phyloP scores from a whole-genome alignment of 2,888 invertebrate species.

The Pterostichus niger region DNA sequence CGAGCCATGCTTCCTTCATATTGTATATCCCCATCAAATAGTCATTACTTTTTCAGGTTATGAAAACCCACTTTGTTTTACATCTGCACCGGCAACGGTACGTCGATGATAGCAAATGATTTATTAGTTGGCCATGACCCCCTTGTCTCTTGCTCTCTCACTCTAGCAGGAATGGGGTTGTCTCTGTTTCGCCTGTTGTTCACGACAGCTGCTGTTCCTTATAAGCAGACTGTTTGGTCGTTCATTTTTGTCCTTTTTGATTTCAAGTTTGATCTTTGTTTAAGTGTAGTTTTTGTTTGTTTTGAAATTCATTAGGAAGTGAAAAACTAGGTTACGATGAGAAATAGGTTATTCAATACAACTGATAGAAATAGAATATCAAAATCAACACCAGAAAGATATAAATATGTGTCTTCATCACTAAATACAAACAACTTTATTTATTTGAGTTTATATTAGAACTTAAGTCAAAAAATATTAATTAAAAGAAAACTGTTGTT shows the following conservation, averaged over 20 bases:
- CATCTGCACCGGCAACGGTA: slow-evolving; percentile 51
- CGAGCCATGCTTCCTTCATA: slow-evolving; percentile 44
- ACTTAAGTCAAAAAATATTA: too few relatives aligned
- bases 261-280: slow-evolving; percentile 45
- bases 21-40: slow-evolving; percentile 63
- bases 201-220: slow-evolving; percentile 42
- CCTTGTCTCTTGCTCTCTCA: slow-evolving; percentile 6
- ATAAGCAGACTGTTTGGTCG: slow-evolving; percentile 7
- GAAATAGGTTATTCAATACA: slow-evolving; percentile 21
- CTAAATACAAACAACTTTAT: too few relatives aligned
- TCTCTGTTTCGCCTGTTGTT: slow-evolving; percentile 26
- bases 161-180: slow-evolving; percentile 1
- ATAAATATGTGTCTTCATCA: too few relatives aligned
- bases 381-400: too few relatives aligned
- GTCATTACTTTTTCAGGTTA: slow-evolving; percentile 65
- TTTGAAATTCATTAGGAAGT: slow-evolving; percentile 38
- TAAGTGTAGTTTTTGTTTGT: slow-evolving; percentile 37
- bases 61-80: slow-evolving; percentile 65
- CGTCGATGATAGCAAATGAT: slow-evolving; percentile 63
- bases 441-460: too few relatives aligned
- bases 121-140: slow-evolving; percentile 61
- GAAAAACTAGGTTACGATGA: slow-evolving; percentile 9
- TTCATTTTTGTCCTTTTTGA: slow-evolving; percentile 33
- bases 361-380: slow-evolving; percentile 1
- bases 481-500: too few relatives aligned